These are phyloP conservation scores for Luperina testacea DNA, from an alignment of 2,888 invertebrate genomes.

Conservation along the genomic window DNA sequence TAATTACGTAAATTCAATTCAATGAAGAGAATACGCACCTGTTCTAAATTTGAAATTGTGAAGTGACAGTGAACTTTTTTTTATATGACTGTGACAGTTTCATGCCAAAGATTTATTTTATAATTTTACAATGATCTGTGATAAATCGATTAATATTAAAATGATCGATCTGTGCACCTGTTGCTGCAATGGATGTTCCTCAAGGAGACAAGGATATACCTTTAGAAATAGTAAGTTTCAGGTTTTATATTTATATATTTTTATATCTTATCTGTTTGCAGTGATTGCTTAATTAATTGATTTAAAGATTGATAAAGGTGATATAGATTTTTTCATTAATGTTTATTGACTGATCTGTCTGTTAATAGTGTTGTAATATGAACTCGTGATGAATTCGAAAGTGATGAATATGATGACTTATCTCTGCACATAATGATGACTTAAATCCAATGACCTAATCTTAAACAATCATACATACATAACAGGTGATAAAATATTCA, in stretches of 20 bases:
- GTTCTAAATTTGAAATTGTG: constrained; percentile 71
- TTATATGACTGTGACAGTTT: constrained; percentile 61
- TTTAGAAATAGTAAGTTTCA: constrained; percentile 77
- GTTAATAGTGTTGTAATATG: not conserved
- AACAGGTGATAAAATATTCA: constrained; percentile 43
- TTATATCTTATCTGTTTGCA: constrained; percentile 8
- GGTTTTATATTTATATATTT: constrained; percentile 37
- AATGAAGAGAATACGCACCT: constrained; percentile 62
- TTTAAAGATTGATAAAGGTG: constrained; percentile 38
- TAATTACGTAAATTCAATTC: constrained; percentile 58
- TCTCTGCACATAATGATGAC: constrained; percentile 41
- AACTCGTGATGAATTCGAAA: constrained; percentile 25
- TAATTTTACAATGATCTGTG: constrained; percentile 77
- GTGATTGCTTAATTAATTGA: constrained; percentile 16
- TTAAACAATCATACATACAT: constrained; percentile 20
- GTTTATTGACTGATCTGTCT: not conserved
- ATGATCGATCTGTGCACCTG: constrained; percentile 78
- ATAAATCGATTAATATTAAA: constrained; percentile 76
- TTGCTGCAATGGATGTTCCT: constrained; percentile 79
- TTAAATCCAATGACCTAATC: constrained; percentile 51
- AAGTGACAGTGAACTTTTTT: constrained; percentile 74
- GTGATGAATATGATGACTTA: constrained; percentile 49
- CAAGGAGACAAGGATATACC: constrained; percentile 72
- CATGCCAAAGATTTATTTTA: constrained; percentile 73
- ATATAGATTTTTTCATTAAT: not conserved